Percentiles rank a stretch among this genome's conserved stretches.
Conservation (phyloP, 2,113 vertebrate species). For the Silurus asotus region DNA sequence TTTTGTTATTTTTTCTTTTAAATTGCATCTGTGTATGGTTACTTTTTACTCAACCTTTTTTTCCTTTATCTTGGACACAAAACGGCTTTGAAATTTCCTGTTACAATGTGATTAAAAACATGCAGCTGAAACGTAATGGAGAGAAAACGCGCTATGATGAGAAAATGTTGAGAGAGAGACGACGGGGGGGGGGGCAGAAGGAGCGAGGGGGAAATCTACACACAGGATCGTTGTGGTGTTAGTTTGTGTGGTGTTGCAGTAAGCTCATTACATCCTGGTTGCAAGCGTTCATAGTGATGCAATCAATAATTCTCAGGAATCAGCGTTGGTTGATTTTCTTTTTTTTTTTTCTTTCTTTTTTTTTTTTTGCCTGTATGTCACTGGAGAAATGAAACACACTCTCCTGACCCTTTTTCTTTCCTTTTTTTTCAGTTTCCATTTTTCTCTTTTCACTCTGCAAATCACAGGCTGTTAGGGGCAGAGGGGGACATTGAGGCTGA, state of each 20-base stretch:
- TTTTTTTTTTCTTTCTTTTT: background rate
- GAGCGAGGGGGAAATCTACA: slow-evolving; percentile 77
- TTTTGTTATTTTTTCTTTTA: slow-evolving; percentile 13
- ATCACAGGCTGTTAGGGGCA: slow-evolving; percentile 28
- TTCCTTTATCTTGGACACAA: slow-evolving; percentile 63
- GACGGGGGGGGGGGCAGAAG: slow-evolving; percentile 64
- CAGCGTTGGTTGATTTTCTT: slow-evolving; percentile 1
- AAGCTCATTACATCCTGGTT: slow-evolving; percentile 63
- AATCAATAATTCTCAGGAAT: slow-evolving; percentile 63
- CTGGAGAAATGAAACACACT: slow-evolving; percentile 12
- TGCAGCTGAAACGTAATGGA: slow-evolving; percentile 77
- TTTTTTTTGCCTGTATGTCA: slow-evolving; percentile 30
- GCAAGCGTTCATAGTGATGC: slow-evolving; percentile 63
- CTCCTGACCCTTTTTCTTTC: background rate
- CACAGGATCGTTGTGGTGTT: slow-evolving; percentile 59
- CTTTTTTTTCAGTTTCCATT: slow-evolving; percentile 29
- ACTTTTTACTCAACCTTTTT: slow-evolving; percentile 49
- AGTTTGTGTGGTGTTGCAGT: slow-evolving; percentile 69
- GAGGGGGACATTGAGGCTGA: slow-evolving; percentile 28
- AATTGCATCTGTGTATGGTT: slow-evolving; percentile 6
- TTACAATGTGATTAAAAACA: slow-evolving; percentile 75
- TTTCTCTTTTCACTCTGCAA: slow-evolving; percentile 28
- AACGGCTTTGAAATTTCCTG: slow-evolving; percentile 68
- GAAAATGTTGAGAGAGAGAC: slow-evolving; percentile 65
- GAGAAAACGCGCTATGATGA: slow-evolving; percentile 58